Base-by-base conservation (phyloP, 2,113 vertebrate species). In the Pelmatolapia mariae region DNA sequence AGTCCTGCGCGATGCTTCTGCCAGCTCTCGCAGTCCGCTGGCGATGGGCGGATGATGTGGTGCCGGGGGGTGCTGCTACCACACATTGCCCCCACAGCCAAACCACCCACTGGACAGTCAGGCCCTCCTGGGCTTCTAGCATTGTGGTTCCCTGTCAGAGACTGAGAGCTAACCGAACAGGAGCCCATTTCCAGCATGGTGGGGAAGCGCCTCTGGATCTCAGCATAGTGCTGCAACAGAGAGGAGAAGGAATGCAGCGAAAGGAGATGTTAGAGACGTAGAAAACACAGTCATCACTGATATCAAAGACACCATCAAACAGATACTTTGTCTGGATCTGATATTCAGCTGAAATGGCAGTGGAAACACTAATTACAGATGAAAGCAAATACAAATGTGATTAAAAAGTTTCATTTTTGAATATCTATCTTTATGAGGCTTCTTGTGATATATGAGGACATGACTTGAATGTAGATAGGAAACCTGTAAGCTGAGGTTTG, bases 111-210 rank as follows among this genome's bases (percentile, higher is more conserved):
- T 57, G 94, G 89, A 87, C 73, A 36, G 56, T 86, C 80, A 8
- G 47, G 26, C 18, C 86, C 86, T 31, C n/a, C 50, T 12, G 89
- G 80, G 54, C 52, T 24, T 83, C 84, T 26, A 3, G 86, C 92
- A 87, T 96, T 79, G 79, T 95, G 95, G 89, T 97, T 95, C 81
- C 86, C 92, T 85, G 96, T 95, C 91, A 96, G 96, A 94, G 96
- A 96, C 92, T 95, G 96, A 88, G 96, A 92, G 56, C 95, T 95
- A 93, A 96, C 91, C 7, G 97, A 97, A 95, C 96, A 96, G 4
- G 97, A 95, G 95, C 97, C 95, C 57, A 96, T 94, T 95, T 98
- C 97, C 94, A 97, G 96, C 98, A 99, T 99, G 87, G 94, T 96
- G 89, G 93, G 86, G 88, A 89, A 61, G 81, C 82, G 45, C 54